Evolutionary conservation across 1,140 invertebrate genomes (phyloP), one percentile per base, ranked within the genome.

Genomic region (Lucilia cuprina): DNA sequence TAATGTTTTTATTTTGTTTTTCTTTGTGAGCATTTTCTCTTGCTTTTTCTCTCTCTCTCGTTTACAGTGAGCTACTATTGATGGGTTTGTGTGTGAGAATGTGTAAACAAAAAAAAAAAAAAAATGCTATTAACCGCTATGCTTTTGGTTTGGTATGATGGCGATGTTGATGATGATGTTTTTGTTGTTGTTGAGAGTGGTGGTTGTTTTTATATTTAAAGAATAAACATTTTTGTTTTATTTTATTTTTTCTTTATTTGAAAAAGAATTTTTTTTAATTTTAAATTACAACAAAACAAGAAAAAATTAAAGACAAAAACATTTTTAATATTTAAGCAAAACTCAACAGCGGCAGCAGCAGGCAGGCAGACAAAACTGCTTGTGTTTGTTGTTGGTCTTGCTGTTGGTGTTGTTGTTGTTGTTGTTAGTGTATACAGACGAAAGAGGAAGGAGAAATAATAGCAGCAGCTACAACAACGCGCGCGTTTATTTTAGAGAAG

Each of bases 401-500:
- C n/a, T n/a, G n/a, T n/a, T n/a, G n/a, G n/a, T n/a, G n/a, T n/a
- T n/a, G n/a, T n/a, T n/a, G n/a, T n/a, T n/a, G n/a, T n/a, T 41
- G 41, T 10, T 41, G 41, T 41, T 41, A n/a, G 25, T 30, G 25
- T 60, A 60, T 21, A 70, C n/a, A 70, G 65, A 10, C 65, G 65
- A 25, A 70, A 25, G n/a, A 19, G 21, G 19, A 65, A 65, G 25
- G 10, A 19, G 65, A 10, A 70, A 21, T 12, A 70, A 25, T 10
- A 70, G n/a, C 55, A 70, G 21, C n/a, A 70, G n/a, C 65, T 21
- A 70, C 9, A 70, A 19, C n/a, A 70, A 70, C 65, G 65, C 65
- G 65, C 65, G 65, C 65, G 65, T 70, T 70, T 70, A 70, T 70
- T 70, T 70, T 70, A 70, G 65, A 70, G 65, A 60, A 41, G 41